Evolutionary conservation across 2,797 vertebrate species (phyloP).

Genomic region (Amblyraja radiata): DNA sequence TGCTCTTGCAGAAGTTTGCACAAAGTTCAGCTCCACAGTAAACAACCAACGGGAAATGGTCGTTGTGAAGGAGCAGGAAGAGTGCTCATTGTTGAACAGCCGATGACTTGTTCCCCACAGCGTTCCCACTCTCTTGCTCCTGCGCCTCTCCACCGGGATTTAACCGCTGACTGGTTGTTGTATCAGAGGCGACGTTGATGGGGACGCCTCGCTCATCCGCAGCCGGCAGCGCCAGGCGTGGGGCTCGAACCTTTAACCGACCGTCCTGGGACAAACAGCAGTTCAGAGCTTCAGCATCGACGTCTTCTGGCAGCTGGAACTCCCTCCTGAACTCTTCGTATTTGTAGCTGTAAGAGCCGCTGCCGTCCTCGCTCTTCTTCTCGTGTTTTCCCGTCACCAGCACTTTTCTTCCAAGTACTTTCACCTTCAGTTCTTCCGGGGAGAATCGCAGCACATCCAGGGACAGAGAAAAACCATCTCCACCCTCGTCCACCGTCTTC

Average conservation of each 20-base stretch:
- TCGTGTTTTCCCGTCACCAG: constrained; percentile 59
- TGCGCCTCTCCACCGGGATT: neutral
- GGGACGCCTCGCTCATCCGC: constrained; percentile 42
- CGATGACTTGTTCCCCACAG: neutral
- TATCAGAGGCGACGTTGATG: constrained; percentile 44
- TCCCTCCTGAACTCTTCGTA: constrained; percentile 71
- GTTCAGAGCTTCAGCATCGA: constrained; percentile 58
- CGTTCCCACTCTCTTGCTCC: neutral
- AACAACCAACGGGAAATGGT: neutral
- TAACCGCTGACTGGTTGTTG: neutral
- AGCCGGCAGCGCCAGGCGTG: constrained; percentile 38
- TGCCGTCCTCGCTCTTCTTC: constrained; percentile 55
- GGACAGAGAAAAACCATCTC: constrained; percentile 56
- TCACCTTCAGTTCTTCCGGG: constrained; percentile 60
- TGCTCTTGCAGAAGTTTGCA: too few species aligned
- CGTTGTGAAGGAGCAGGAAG: neutral
- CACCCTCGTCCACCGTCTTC: neutral
- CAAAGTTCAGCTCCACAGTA: neutral
- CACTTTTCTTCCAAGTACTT: constrained; percentile 55
- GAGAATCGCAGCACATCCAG: constrained; percentile 62
- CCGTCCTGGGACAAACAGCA: constrained; percentile 66
- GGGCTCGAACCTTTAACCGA: constrained; percentile 64
- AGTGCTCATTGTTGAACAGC: neutral
- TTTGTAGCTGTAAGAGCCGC: constrained; percentile 68
- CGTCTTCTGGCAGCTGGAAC: constrained; percentile 64